Evolutionary conservation across 2,888 invertebrate genomes (phyloP), one percentile per base, ranked within the genome.

Genomic region (Boloria euphrosyne): DNA sequence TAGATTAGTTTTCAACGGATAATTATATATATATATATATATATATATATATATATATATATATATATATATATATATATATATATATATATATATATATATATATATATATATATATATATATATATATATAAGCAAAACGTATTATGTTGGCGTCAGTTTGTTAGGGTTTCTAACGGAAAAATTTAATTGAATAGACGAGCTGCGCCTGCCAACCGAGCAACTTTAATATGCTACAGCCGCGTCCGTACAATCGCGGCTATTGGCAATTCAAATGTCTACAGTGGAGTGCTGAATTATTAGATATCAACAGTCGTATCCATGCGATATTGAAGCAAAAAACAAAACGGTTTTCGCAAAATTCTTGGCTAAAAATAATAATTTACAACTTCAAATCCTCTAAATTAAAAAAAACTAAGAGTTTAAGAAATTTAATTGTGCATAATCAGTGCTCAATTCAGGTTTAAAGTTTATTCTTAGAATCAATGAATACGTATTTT

Each of bases 111-210:
- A n/a, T n/a, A n/a, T 10, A 38, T 38, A 10, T 38, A 38, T 10
- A 10, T 38, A 38, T n/a, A n/a, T n/a, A 38, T 7, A 38, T 38
- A 38, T 38, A 38, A 38, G 31, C 1, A 38, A 7, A 22, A 7
- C 7, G 10, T 10, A 38, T 38, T 38, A 38, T 38, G 7, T 38
- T 38, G 14, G 6, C 5, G 18, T 27, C 7, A 14, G 13, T 27
- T 79, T 78, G 31, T 7, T 31, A 31, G 13, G 43, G n/a, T 58
- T 16, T 10, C 10, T 16, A 2, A 47, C 16, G 27, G 16, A 22
- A 16, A 27, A 5, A 10, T 16, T 58, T 47, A 58, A 58, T 58
- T 46, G 22, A 27, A 58, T 27, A 16, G 47, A 4, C 16, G 47
- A 16, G 16, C 22, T 5, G 27, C 16, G 22, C 16, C 47, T 49